phyloP scores from a whole-genome alignment of 2,113 vertebrate genomes.

The Natator depressus region DNA sequence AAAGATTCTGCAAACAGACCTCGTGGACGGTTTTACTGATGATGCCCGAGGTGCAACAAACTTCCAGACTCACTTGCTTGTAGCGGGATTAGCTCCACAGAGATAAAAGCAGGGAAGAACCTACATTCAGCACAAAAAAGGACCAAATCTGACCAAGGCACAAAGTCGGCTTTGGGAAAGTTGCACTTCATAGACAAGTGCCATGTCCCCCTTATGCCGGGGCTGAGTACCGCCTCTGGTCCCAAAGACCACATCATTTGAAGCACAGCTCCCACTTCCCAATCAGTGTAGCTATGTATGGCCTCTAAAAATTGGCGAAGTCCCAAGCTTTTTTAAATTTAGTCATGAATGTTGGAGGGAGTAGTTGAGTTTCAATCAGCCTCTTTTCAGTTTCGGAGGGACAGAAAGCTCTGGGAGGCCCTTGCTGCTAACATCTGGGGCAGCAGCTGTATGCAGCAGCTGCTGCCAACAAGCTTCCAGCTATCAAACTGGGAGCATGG shows the following conservation, averaged over 20 bases:
- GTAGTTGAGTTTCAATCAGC: background rate
- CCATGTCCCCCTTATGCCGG: background rate
- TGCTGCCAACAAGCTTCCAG: constrained; percentile 18
- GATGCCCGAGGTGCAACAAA: background rate
- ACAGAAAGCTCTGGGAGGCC: background rate
- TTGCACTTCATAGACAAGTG: background rate
- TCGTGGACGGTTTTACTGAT: background rate
- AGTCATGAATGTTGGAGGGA: background rate
- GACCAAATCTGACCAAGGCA: background rate
- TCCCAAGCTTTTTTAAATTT: background rate
- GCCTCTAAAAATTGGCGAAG: background rate
- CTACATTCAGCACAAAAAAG: background rate
- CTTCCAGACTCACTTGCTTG: background rate
- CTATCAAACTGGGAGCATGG: background rate
- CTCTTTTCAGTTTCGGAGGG: background rate
- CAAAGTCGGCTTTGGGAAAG: background rate
- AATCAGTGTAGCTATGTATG: background rate
- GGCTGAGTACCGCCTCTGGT: background rate
- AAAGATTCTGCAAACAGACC: background rate
- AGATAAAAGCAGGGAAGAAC: background rate
- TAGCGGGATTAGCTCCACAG: background rate
- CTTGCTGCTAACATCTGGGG: constrained; percentile 26
- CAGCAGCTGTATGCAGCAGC: constrained; percentile 5
- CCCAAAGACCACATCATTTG: background rate
- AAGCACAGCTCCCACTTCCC: background rate